Percentiles rank a stretch among this genome's conserved stretches.
Conservation (phyloP, 1,140 invertebrate genomes). For the Calephelis nemesis region DNA sequence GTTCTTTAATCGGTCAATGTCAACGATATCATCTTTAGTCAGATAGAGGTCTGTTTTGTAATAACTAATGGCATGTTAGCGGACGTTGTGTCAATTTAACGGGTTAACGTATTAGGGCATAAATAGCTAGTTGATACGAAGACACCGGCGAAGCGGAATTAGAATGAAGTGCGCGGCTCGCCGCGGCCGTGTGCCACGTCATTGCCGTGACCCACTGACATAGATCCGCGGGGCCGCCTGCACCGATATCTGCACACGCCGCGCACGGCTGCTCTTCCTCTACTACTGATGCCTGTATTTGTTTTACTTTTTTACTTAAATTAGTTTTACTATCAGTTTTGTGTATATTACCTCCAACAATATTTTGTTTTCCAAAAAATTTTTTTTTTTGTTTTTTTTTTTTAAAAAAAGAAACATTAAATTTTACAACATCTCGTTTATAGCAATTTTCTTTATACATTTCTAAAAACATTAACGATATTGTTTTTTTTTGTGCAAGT, state of each 20-base stretch:
- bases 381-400: no score
- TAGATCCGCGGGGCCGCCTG: conserved; percentile 76
- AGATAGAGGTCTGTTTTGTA: conserved; percentile 28
- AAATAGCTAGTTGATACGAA: conserved; percentile 58
- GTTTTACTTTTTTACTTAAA: conserved; percentile 28
- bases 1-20: conserved; percentile 54
- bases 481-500: no score
- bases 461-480: no score
- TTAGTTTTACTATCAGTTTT: background rate
- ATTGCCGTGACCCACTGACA: conserved; percentile 78
- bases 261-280: conserved; percentile 67
- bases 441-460: no score
- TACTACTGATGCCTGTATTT: conserved; percentile 42
- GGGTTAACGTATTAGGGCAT: conserved; percentile 52
- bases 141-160: conserved; percentile 75
- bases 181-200: conserved; percentile 75
- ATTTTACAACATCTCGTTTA: no score
- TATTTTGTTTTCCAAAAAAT: no score
- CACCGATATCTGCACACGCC: conserved; percentile 76
- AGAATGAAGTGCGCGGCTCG: conserved; percentile 74
- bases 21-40: conserved; percentile 35
- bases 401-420: no score
- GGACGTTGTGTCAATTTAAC: conserved; percentile 35
- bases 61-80: conserved; percentile 25
- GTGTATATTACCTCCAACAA: no score